Conservation (phyloP, 2,113 vertebrate genomes). For the Macaca fascicularis region T2T-MFA8v1.1 NC_088375.1:218385501-218386000, state of each 20-base stretch:
- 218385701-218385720: not conserved
- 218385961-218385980: not conserved
- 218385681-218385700: accelerated
- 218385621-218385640: not conserved
- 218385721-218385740: accelerated
- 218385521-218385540: not conserved
- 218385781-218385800: not conserved
- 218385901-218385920: not conserved
- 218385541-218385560: not conserved
- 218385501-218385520: no score
- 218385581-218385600: not conserved
- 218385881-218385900: accelerated
- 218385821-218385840: not conserved
- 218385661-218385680: not conserved
- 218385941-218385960: not conserved
- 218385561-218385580: not conserved
- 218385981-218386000: accelerated
- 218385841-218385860: accelerated
- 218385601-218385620: not conserved
- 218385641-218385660: not conserved
- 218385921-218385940: not conserved
- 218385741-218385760: not conserved
- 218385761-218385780: not conserved
- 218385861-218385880: not conserved
- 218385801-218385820: not conserved